Evolutionary conservation across 2,888 invertebrate species (phyloP).

Genomic region (Penaeus monodon): DNA sequence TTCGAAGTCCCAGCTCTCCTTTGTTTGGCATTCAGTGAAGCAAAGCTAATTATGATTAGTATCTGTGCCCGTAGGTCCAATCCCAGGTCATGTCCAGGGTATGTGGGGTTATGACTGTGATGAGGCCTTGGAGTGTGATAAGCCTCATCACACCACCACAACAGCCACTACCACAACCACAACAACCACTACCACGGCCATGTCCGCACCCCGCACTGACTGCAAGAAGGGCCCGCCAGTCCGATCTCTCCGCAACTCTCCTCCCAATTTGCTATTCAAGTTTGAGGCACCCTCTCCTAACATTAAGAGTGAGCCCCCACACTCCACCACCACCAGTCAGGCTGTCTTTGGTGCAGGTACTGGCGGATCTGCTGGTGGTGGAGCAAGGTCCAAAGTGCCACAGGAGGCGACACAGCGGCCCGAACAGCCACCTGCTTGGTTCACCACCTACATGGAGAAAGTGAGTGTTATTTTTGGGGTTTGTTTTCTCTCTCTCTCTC

Average conservation of each 20-base stretch:
- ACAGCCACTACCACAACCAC: slow-evolving; percentile 18
- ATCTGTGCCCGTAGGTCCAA: slow-evolving; percentile 45
- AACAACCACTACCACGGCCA: slow-evolving; percentile 14
- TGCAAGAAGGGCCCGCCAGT: slow-evolving; percentile 25
- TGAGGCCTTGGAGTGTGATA: slow-evolving; percentile 25
- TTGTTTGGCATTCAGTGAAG: neutral
- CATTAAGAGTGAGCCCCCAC: slow-evolving; percentile 21
- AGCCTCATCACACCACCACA: slow-evolving; percentile 8
- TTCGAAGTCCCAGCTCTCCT: too few species aligned
- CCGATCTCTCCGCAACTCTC: slow-evolving; percentile 17
- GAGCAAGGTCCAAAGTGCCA: slow-evolving; percentile 22
- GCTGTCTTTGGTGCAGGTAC: slow-evolving; percentile 49
- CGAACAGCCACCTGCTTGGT: slow-evolving; percentile 47
- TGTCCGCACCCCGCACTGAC: slow-evolving; percentile 6
- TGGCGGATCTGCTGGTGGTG: slow-evolving; percentile 11
- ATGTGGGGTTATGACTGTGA: slow-evolving; percentile 39
- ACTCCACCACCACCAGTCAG: slow-evolving; percentile 28
- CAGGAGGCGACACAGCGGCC: neutral
- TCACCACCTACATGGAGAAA: slow-evolving; percentile 50
- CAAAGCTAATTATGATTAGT: slow-evolving; percentile 6
- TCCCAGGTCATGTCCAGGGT: slow-evolving; percentile 32
- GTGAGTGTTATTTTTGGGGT: slow-evolving; percentile 6
- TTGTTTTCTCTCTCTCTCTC: too few species aligned
- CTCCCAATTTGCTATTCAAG: slow-evolving; percentile 35
- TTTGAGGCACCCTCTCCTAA: slow-evolving; percentile 19